Base-by-base conservation (phyloP, 2,113 vertebrate species). In the Hymenochirus boettgeri region DNA sequence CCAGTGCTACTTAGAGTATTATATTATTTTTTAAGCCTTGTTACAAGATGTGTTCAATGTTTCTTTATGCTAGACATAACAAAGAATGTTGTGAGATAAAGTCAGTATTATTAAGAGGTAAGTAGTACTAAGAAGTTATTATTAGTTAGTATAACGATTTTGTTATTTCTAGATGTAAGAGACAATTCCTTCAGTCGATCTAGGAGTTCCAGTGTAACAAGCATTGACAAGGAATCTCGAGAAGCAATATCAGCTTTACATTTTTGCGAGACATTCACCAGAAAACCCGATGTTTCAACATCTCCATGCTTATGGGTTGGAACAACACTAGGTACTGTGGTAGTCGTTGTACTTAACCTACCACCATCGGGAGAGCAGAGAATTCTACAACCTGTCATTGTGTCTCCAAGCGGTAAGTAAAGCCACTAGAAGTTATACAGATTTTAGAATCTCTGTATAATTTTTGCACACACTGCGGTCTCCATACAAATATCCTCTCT, bases 151-250 rank as follows among this genome's bases (percentile, higher is more conserved):
- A n/a, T n/a, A n/a, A n/a, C n/a, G n/a, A n/a, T n/a, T n/a, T n/a
- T 42, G 39, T 17, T 75, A 70, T 13, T 92, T 81, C 83, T 89
- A 99, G 96, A 99, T 87, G 87, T 92, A 77, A 92, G 90, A 85
- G 96, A 99, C 87, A 96, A 93, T 81, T 96, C 96, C 46, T 99
- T 96, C 87, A 99, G 96, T 81, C 92, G 95, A 71, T 99, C 96
- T 0, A 90, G 96, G 75, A 98, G 95, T 79, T 98, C 96, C 67
- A 98, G 95, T 55, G 96, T 99, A 78, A 97, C 95, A 81, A 98
- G 95, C 85, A 98, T 99, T 62, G 96, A 99, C 78, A 97, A 94
- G 79, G 96, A 99, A 73, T 83, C 92, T 2, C 89, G 93, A 0
- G 96, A 99, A 80, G 88, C 92, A 46, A 92, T 97, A 82, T 92